Evolutionary conservation across 2,797 vertebrate species (phyloP).

Genomic region (Bovichtus diacanthus): DNA sequence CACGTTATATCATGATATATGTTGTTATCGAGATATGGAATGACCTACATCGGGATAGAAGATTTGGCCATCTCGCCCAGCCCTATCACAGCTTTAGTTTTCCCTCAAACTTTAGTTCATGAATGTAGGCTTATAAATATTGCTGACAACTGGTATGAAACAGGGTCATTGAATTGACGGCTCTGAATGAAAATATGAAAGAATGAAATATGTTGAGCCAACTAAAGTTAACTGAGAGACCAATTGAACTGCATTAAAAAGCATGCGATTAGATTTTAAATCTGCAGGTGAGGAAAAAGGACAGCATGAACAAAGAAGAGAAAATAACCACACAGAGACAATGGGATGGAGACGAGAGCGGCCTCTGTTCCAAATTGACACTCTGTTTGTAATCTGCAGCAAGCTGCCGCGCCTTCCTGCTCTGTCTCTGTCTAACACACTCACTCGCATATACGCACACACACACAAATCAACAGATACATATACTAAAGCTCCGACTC

Average conservation of each 20-base stretch:
- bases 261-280: no score
- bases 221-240: no score
- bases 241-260: no score
- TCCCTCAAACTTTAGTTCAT: not conserved
- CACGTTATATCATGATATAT: no score
- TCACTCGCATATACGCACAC: not conserved
- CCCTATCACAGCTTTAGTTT: not conserved
- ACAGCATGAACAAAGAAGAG: no score
- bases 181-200: not conserved
- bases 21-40: no score
- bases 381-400: conserved; percentile 49
- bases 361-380: conserved; percentile 41
- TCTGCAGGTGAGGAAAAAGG: no score
- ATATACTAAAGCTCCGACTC: conserved; percentile 30
- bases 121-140: not conserved
- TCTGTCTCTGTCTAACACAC: not conserved
- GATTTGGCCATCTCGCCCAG: no score
- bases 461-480: conserved; percentile 35
- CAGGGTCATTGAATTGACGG: not conserved
- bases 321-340: no score
- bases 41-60: no score
- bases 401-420: conserved; percentile 23
- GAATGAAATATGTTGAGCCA: no score
- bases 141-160: not conserved
- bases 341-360: conserved; percentile 18